Evolutionary conservation across 2,797 vertebrate species (phyloP).

Genomic region (Rhabdomys pumilio): DNA sequence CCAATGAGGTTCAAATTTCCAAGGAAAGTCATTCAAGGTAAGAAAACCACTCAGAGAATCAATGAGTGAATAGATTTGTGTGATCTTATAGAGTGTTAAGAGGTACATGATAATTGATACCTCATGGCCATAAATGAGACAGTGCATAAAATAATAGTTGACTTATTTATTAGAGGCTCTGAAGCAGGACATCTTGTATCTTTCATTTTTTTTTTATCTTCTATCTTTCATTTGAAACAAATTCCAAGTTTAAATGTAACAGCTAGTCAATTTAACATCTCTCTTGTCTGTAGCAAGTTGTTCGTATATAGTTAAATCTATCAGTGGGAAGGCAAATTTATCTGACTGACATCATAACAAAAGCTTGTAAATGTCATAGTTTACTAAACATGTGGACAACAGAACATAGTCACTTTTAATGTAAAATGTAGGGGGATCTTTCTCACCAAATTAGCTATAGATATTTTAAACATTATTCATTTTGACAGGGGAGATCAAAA

Average conservation of each 20-base stretch:
- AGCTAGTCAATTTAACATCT: conserved; percentile 32
- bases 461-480: neutral
- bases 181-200: conserved; percentile 32
- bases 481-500: neutral
- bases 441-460: neutral
- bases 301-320: neutral
- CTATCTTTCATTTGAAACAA: conserved; percentile 51
- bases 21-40: neutral
- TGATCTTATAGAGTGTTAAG: neutral
- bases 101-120: neutral
- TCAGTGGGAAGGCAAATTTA: conserved; percentile 29
- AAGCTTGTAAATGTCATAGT: neutral
- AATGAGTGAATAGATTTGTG: neutral
- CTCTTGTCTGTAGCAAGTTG: neutral
- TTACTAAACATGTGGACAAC: neutral
- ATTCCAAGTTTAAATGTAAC: conserved; percentile 48
- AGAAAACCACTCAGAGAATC: neutral
- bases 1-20: neutral
- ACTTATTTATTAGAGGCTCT: neutral
- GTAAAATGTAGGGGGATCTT: neutral
- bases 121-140: neutral
- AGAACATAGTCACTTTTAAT: neutral
- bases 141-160: neutral
- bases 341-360: neutral
- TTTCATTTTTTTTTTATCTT: conserved; percentile 48